phyloP scores from a whole-genome alignment of 2,888 invertebrate species.

The Agapostemon virescens region DNA sequence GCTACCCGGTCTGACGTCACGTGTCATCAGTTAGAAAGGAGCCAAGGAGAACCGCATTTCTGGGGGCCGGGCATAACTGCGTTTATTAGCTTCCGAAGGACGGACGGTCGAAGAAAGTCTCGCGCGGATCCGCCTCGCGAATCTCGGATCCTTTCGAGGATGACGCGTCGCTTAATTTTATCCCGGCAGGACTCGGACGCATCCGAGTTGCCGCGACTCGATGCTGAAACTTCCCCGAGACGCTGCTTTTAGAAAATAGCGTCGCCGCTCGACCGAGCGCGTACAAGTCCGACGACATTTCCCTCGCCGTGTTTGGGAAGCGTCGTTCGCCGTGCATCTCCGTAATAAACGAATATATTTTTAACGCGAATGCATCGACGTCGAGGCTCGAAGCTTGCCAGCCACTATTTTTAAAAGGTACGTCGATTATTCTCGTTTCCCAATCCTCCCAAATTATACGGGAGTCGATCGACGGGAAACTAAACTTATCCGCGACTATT shows the following conservation, averaged over 20 bases:
- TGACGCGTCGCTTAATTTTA: constrained; percentile 25
- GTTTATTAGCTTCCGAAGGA: constrained; percentile 68
- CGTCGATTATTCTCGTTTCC: background rate
- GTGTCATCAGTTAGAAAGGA: constrained; percentile 69
- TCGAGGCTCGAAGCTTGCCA: too few relatives aligned
- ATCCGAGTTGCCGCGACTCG: background rate
- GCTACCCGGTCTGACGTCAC: constrained; percentile 55
- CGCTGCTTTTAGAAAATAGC: background rate
- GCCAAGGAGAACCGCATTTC: constrained; percentile 75
- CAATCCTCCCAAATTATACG: background rate
- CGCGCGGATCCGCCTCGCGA: constrained; percentile 40
- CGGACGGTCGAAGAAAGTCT: constrained; percentile 60
- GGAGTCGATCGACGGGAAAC: background rate
- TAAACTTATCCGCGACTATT: background rate
- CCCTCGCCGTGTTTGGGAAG: background rate
- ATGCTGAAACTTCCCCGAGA: background rate
- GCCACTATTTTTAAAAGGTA: background rate
- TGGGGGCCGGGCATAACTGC: constrained; percentile 57
- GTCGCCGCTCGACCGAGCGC: background rate
- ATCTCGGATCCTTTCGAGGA: constrained; percentile 26
- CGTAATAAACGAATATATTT: background rate
- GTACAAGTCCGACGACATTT: background rate
- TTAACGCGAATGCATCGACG: background rate
- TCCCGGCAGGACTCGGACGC: background rate
- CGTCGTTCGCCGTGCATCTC: background rate